These are phyloP conservation scores for Rhagophthalmus giganteus DNA, from an alignment of 2,888 invertebrate species.

Conservation along the genomic window DNA sequence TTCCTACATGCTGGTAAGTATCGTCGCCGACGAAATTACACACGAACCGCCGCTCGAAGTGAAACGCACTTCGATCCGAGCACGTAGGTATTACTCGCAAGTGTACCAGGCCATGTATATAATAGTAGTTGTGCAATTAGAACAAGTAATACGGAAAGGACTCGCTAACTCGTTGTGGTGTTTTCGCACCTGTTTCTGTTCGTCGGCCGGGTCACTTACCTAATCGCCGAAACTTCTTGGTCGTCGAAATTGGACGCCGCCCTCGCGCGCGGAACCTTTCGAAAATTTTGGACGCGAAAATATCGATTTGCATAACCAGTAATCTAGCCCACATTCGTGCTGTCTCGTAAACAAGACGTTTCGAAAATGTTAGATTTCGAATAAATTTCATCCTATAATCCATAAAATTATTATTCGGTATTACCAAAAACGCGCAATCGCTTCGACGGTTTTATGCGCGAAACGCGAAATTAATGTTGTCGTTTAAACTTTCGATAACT, in stretches of 20 bases:
- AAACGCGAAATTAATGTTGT: no score
- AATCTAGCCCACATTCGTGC: no score
- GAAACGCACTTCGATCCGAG: conserved; percentile 6
- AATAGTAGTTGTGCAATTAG: conserved; percentile 13
- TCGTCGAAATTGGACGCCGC: neutral
- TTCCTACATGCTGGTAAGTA: conserved; percentile 51
- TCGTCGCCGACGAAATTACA: neutral
- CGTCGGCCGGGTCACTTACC: conserved; percentile 24
- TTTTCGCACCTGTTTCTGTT: conserved; percentile 12
- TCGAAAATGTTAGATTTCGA: no score
- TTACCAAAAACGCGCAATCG: no score
- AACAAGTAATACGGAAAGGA: conserved; percentile 13
- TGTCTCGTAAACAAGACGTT: no score
- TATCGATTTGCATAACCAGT: no score
- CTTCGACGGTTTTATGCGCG: no score
- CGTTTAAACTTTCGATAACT: no score
- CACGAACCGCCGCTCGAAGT: conserved; percentile 8
- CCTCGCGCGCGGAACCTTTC: no score
- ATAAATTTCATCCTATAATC: no score
- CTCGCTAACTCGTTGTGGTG: conserved; percentile 7
- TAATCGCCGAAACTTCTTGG: conserved; percentile 1
- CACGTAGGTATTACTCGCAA: conserved; percentile 16
- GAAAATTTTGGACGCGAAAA: no score
- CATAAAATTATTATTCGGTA: no score
- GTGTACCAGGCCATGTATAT: conserved; percentile 12